phyloP scores from a whole-genome alignment of 2,113 vertebrate genomes.

The Lophochroa leadbeateri region DNA sequence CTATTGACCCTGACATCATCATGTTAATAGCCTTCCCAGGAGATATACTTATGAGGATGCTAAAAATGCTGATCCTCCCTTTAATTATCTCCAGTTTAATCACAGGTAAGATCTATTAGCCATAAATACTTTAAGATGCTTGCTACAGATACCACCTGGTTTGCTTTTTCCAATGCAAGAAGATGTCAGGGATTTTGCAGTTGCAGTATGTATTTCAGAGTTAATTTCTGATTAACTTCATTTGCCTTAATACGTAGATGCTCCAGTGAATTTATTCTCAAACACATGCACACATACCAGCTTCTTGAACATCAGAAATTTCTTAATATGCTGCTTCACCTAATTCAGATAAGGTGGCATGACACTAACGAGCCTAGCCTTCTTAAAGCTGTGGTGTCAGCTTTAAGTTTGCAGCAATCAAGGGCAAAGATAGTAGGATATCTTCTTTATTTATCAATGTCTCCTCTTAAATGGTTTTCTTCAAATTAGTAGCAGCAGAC shows the following conservation, averaged over 20 bases:
- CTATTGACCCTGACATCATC: conserved; percentile 91
- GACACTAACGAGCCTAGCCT: not conserved
- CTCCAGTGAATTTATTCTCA: not conserved
- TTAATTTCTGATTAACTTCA: not conserved
- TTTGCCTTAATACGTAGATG: not conserved
- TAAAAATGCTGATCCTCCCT: conserved; percentile 98
- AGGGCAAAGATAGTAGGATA: not conserved
- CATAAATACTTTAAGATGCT: conserved; percentile 37
- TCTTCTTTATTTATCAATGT: not conserved
- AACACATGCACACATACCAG: not conserved
- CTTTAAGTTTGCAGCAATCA: not conserved
- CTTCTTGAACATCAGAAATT: not conserved
- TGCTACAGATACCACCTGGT: not conserved
- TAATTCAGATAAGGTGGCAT: not conserved
- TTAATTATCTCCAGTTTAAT: conserved; percentile 99
- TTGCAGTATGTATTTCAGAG: not conserved
- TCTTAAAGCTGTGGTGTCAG: not conserved
- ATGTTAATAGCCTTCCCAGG: conserved; percentile 98
- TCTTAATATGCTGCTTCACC: not conserved
- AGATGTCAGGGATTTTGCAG: not conserved
- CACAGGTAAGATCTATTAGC: conserved; percentile 83
- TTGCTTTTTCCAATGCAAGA: not conserved
- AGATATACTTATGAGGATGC: conserved; percentile 98
- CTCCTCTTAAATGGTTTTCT: not conserved
- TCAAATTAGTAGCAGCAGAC: not conserved